Evolutionary conservation across 2,888 invertebrate species (phyloP), one percentile per base, ranked within the genome.

Genomic region (Gnatocerus cornutus): DNA sequence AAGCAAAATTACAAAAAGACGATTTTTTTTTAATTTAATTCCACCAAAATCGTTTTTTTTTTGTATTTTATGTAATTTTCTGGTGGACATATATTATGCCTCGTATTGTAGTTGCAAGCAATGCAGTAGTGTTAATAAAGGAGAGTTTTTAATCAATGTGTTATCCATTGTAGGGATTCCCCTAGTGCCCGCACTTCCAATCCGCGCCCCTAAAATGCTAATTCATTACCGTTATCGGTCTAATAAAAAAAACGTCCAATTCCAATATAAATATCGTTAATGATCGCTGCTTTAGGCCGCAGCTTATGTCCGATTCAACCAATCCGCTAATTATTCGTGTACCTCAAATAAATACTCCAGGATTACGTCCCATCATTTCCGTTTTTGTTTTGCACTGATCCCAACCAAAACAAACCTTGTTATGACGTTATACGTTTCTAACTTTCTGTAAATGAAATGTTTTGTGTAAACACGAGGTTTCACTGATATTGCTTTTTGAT

Each of bases 281-380:
- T 55, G 21, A 21, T 21, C 21, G 21, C 1, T 21, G 21, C 21
- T 21, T 21, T 21, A 4, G 21, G 21, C 14, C 16, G 7, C 10
- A 46, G 48, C n/a, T 61, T 61, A 46, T 52, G 7, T 41, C 39
- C 13, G 50, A 41, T 21, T 52, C 30, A 55, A 65, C 30, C 55
- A 65, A 65, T 65, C 37, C 30, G 56, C 33, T 46, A 65, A 65
- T 65, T 65, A 65, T 65, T 45, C 16, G 63, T 29, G 12, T 45
- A 59, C 27, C 46, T 27, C 13, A 27, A 46, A 21, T 21, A 21
- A 21, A 61, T 27, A 9, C 48, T 61, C 33, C 9, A 9, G 65
- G 65, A 65, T 65, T 65, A 65, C 30, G 45, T 46, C 27, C 16
- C 43, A 46, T 56, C 65, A 21, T 65, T 65, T 56, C 8, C 41